Percentiles rank a stretch among this genome's conserved stretches.
phyloP scores from a whole-genome alignment of 2,797 vertebrate genomes.

The Mastacembelus armatus region DNA sequence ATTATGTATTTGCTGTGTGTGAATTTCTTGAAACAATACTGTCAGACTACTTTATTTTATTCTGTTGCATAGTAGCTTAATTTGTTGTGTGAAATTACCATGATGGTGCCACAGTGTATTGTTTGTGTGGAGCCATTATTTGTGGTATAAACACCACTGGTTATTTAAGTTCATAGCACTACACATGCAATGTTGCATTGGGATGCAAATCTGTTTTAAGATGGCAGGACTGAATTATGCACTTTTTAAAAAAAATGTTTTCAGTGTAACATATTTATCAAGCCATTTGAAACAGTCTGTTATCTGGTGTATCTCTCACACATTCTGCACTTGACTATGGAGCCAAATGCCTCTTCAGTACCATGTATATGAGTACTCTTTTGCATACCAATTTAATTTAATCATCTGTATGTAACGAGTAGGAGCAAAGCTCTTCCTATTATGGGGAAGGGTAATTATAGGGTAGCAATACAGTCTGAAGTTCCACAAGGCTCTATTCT shows the following conservation, averaged over 20 bases:
- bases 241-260: neutral
- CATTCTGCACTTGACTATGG: neutral
- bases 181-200: conserved; percentile 15
- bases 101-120: neutral
- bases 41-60: neutral
- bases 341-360: neutral
- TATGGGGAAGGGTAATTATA: no score
- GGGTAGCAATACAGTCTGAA: neutral
- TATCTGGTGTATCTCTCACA: conserved; percentile 13
- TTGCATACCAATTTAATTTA: conserved; percentile 9
- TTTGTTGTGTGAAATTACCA: conserved; percentile 30
- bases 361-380: conserved; percentile 9
- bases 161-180: conserved; percentile 14
- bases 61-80: conserved; percentile 14
- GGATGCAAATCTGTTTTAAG: conserved; percentile 20
- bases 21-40: neutral
- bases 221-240: neutral
- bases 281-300: conserved; percentile 1
- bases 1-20: neutral
- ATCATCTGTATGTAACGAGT: conserved; percentile 20
- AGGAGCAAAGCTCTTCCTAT: no score
- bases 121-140: neutral
- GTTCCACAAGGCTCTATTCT: neutral
- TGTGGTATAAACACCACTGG: conserved; percentile 1
- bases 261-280: neutral